Evolutionary conservation across 2,888 invertebrate genomes (phyloP).

Genomic region (Drosophila melanosoma): DNA sequence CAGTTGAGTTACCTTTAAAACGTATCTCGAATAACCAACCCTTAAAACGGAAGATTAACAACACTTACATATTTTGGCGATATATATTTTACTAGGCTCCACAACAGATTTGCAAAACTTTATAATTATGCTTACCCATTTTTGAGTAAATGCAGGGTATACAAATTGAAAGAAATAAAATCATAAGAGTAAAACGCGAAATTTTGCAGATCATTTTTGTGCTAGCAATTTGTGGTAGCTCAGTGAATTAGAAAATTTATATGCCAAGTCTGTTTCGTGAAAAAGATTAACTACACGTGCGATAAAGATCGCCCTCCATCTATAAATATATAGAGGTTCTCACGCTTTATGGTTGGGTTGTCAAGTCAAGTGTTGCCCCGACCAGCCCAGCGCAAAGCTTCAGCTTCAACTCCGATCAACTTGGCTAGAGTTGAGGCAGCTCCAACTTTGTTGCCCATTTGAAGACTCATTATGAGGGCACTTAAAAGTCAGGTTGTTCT

Average conservation of each 20-base stretch:
- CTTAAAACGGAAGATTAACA: too few species aligned
- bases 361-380: constrained; percentile 39
- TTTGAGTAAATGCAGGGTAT: background rate
- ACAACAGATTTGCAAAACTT: background rate
- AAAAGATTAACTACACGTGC: constrained; percentile 70
- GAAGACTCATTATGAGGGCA: constrained; percentile 68
- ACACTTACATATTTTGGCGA: background rate
- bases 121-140: background rate
- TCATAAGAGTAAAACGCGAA: constrained; percentile 9
- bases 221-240: constrained; percentile 17
- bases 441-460: constrained; percentile 73
- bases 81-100: background rate
- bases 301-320: constrained; percentile 72
- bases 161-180: background rate
- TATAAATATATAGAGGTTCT: constrained; percentile 63
- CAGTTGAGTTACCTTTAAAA: background rate
- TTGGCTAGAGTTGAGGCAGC: background rate
- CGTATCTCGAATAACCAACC: background rate
- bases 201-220: constrained; percentile 42
- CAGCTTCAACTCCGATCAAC: background rate
- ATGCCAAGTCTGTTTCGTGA: constrained; percentile 50
- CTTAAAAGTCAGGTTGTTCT: constrained; percentile 55
- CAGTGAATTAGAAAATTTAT: constrained; percentile 37
- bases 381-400: background rate
- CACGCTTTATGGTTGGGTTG: constrained; percentile 71